A percentile compares a stretch with the other conserved stretches of the same genome.
These are phyloP conservation scores for Eriocheir sinensis DNA, from an alignment of 1,140 invertebrate genomes.

Conservation along the genomic window DNA sequence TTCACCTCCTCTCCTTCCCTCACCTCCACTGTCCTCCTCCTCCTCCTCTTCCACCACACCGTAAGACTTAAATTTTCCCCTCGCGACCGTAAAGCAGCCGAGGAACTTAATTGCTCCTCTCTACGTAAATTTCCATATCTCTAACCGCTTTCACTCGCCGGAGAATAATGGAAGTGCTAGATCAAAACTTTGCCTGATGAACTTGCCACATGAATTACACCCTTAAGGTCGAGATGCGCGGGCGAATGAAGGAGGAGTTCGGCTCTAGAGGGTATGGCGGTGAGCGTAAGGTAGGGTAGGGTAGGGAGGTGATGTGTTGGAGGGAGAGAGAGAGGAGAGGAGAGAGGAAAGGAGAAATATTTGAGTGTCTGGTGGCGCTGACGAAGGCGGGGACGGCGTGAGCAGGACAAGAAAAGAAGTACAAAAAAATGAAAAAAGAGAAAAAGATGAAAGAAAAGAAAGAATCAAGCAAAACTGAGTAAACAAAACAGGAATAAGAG, in stretches of 20 bases:
- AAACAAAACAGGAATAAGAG: slow-evolving; percentile 14
- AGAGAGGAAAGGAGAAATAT: no score
- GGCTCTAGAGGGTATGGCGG: neutral
- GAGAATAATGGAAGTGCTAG: neutral
- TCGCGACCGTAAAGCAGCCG: neutral
- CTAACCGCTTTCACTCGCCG: slow-evolving; percentile 16
- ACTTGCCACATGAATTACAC: slow-evolving; percentile 44
- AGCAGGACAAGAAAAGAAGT: neutral
- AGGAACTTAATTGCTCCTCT: slow-evolving; percentile 8
- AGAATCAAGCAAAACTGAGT: neutral
- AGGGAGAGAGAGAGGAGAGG: no score
- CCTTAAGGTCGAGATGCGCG: slow-evolving; percentile 24
- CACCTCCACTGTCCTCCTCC: slow-evolving; percentile 36
- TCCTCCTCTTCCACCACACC: neutral
- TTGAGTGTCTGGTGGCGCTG: neutral
- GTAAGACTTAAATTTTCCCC: neutral
- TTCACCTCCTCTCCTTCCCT: slow-evolving; percentile 43
- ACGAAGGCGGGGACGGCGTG: neutral
- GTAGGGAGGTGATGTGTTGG: neutral
- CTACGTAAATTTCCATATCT: slow-evolving; percentile 12
- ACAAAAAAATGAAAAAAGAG: neutral
- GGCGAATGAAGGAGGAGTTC: neutral
- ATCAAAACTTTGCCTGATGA: slow-evolving; percentile 33
- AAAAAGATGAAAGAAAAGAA: neutral
- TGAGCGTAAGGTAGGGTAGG: neutral